Conservation (phyloP, 2,888 invertebrate genomes). For the Clanis bilineata region DNA sequence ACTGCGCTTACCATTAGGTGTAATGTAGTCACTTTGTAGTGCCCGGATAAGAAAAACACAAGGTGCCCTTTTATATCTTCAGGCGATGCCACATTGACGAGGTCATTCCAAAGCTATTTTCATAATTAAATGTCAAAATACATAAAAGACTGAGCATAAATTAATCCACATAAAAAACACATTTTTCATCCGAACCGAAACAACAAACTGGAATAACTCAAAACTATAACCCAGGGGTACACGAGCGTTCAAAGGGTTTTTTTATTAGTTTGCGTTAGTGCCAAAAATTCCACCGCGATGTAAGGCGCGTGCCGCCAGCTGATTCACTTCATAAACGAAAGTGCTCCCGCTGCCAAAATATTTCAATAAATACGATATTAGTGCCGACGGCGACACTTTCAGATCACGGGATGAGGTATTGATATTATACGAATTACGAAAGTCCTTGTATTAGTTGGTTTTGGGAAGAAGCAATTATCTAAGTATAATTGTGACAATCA, state of each 20-base stretch:
- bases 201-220: not conserved
- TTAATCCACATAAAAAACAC: not conserved
- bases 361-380: conserved; percentile 1
- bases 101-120: not conserved
- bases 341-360: conserved; percentile 13
- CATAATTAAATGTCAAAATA: not conserved
- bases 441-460: no score
- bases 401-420: not conserved
- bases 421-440: no score
- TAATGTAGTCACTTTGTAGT: no score
- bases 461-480: no score
- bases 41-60: no score
- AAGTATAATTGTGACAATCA: no score
- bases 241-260: conserved; percentile 4
- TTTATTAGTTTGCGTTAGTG: conserved; percentile 4
- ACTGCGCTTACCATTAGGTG: no score
- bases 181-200: not conserved
- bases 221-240: not conserved
- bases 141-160: not conserved
- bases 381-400: not conserved
- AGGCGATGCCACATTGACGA: no score
- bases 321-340: conserved; percentile 17
- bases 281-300: conserved; percentile 6
- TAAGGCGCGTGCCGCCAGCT: not conserved
- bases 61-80: no score